Evolutionary conservation across 2,888 invertebrate species (phyloP), one percentile per base, ranked within the genome.

Genomic region (Apotomis capreana): DNA sequence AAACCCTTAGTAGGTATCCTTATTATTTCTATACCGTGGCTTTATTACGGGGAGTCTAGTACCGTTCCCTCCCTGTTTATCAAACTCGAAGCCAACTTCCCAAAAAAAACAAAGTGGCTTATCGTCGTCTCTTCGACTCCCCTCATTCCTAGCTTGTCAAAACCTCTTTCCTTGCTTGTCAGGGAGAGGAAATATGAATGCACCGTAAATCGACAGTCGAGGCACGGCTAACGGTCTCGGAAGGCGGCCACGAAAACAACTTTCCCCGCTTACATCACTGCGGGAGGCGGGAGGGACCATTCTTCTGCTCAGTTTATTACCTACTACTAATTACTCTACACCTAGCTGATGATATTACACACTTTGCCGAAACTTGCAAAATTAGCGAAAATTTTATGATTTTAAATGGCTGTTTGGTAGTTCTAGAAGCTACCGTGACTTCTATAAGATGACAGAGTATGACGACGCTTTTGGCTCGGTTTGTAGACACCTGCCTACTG

Each of bases 151-250:
- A 49, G 26, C 1, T 26, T 26, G 26, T 26, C 26, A 26, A 26
- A 26, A 26, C 26, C 26, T 26, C 26, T 26, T 26, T 26, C 26
- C 2, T 40, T 3, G 49, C 55, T 65, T 65, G 57, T 12, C 46
- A 57, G 57, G 36, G 55, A 37, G 37, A 44, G 65, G 36, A 55
- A 54, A 63, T 64, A 55, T 55, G 40, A 55, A 40, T 64, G 40
- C 64, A 10, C 4, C 49, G 49, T 49, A 44, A 65, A 55, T 64
- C 6, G 40, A 49, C 15, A 65, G 57, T 64, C 6, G 40, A 49
- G 49, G 49, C 49, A 49, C 49, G 10, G 9, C 9, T 65, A 65
- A 65, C 65, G 65, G 65, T 65, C n/a, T 65, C 55, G 26, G 65
- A 63, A 57, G 58, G 64, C 64, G 54, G 12, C 26, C 2, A 46